Conservation (phyloP, 2,797 vertebrate species). For the Malurus leucopterus region DNA sequence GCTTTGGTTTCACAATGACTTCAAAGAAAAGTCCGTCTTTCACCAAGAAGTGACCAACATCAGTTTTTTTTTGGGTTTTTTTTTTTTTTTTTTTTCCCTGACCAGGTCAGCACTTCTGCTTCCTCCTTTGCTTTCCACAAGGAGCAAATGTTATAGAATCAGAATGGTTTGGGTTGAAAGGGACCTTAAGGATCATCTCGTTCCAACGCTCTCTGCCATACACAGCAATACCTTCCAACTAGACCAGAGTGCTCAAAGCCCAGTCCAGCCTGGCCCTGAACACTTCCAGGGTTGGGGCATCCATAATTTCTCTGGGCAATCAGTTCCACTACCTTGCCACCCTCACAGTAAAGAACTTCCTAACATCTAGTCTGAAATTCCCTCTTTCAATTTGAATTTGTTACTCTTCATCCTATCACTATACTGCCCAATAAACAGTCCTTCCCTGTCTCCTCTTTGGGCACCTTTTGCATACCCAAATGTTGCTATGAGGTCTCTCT, state of each 20-base stretch:
- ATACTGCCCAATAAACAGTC: neutral
- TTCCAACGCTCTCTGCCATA: neutral
- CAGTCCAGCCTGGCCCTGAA: neutral
- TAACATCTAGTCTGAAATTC: neutral
- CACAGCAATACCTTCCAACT: neutral
- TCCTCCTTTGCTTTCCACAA: neutral
- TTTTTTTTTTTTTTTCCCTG: neutral
- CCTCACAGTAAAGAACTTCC: neutral
- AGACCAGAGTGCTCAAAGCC: neutral
- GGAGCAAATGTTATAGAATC: neutral
- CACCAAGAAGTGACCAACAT: neutral
- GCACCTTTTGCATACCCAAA: neutral
- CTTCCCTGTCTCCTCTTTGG: neutral
- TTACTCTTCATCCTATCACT: neutral
- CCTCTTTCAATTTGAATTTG: neutral
- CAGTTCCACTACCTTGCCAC: neutral
- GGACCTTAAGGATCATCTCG: neutral
- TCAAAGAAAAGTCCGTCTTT: neutral
- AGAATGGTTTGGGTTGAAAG: neutral
- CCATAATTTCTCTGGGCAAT: neutral
- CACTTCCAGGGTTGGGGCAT: too few relatives aligned
- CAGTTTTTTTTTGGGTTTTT: neutral
- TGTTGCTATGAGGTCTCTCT: rapidly evolving
- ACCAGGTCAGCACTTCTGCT: neutral
- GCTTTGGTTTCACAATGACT: neutral